Evolutionary conservation across 2,113 vertebrate species (phyloP).

Genomic region (Callorhinus ursinus): DNA sequence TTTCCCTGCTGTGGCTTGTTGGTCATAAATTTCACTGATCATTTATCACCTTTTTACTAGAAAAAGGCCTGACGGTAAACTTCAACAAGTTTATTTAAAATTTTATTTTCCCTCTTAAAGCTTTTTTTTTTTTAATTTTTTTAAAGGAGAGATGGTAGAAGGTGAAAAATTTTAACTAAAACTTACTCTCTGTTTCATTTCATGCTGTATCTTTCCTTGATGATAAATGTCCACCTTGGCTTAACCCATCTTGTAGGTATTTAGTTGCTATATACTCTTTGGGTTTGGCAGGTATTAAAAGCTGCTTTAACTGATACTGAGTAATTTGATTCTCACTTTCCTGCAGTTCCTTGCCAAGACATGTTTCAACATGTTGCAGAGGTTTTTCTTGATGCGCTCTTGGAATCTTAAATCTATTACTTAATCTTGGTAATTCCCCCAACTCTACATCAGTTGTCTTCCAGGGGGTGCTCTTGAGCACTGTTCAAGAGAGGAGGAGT

Average conservation of each 20-base stretch:
- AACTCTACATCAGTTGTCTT: neutral
- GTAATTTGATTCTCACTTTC: slow-evolving; percentile 44
- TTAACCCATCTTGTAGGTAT: slow-evolving; percentile 8
- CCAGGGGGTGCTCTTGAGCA: neutral
- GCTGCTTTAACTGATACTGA: slow-evolving; percentile 54
- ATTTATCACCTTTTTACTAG: neutral
- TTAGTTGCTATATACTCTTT: neutral
- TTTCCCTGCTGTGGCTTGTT: neutral
- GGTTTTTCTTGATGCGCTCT: slow-evolving; percentile 25
- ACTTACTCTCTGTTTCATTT: neutral
- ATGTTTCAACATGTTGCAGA: slow-evolving; percentile 47
- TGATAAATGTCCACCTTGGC: neutral
- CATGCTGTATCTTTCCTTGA: neutral
- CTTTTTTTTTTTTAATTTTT: neutral
- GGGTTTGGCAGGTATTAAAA: neutral
- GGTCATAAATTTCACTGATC: neutral
- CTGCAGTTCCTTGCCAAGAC: neutral
- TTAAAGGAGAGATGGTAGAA: neutral
- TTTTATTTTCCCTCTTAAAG: neutral
- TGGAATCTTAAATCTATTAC: neutral
- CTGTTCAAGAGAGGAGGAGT: neutral
- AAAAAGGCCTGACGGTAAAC: slow-evolving; percentile 11
- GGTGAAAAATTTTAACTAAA: slow-evolving; percentile 8
- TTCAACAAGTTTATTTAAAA: slow-evolving; percentile 24
- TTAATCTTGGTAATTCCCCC: neutral